A percentile compares a stretch with the other conserved stretches of the same genome.
Conservation (phyloP, 2,113 vertebrate species). For the Forbesichthys agassizii region DNA sequence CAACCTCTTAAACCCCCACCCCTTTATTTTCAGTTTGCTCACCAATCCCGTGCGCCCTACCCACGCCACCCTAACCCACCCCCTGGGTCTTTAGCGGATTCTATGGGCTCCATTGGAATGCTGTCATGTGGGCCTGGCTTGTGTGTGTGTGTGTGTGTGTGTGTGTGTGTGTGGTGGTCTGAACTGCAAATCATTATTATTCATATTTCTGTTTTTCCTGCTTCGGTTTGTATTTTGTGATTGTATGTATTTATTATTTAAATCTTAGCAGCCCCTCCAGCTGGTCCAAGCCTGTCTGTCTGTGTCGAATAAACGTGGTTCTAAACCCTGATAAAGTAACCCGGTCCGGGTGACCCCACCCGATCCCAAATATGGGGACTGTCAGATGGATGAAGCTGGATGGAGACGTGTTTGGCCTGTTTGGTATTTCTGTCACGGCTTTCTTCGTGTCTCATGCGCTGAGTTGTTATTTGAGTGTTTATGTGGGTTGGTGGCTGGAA, state of each 20-base stretch:
- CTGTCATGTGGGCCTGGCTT: conserved; percentile 48
- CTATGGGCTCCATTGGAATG: conserved; percentile 59
- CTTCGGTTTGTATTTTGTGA: neutral
- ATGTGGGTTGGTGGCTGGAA: conserved; percentile 25
- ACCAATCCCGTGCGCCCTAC: neutral
- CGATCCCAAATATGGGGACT: too few relatives aligned
- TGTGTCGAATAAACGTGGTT: neutral
- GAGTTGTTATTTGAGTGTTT: conserved; percentile 46
- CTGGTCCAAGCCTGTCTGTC: conserved; percentile 34
- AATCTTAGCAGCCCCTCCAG: conserved; percentile 63
- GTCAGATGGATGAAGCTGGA: conserved; percentile 62
- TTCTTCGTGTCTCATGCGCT: conserved; percentile 44
- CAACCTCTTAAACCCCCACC: conserved; percentile 41
- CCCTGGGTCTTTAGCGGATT: conserved; percentile 46
- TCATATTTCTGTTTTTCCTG: conserved; percentile 23
- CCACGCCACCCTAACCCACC: conserved; percentile 8
- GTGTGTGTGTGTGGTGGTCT: conserved; percentile 41
- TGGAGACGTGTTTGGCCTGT: conserved; percentile 45
- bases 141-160: conserved; percentile 49
- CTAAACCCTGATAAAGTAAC: conserved; percentile 3
- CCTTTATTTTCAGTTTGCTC: conserved; percentile 23
- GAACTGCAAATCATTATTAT: conserved; percentile 26
- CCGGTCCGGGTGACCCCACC: too few relatives aligned
- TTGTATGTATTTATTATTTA: conserved; percentile 6
- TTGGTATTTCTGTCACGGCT: conserved; percentile 13